A percentile compares a stretch with the other conserved stretches of the same genome.
These are phyloP conservation scores for Holacanthus passer DNA, from an alignment of 2,113 vertebrate species.

Conservation along the genomic window DNA sequence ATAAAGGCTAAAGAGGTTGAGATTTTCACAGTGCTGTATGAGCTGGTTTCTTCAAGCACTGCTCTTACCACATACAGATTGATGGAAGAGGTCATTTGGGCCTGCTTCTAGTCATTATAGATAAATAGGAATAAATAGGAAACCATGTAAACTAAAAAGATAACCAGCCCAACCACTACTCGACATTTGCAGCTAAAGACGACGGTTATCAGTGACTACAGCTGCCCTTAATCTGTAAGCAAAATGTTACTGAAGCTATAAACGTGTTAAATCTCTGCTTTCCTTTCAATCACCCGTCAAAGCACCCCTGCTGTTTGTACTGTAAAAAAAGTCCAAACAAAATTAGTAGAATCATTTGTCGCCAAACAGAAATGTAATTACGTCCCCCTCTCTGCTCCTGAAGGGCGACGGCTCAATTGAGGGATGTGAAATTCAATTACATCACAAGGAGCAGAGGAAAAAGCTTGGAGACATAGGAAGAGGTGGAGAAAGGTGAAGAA, in stretches of 20 bases:
- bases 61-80: not conserved
- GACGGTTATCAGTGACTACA: not conserved
- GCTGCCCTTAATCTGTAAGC: not conserved
- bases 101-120: not conserved
- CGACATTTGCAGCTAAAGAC: no score
- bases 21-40: no score
- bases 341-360: conserved; percentile 59
- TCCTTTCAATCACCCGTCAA: conserved; percentile 22
- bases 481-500: not conserved
- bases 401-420: conserved; percentile 42
- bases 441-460: conserved; percentile 39
- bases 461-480: conserved; percentile 14
- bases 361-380: conserved; percentile 66
- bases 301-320: conserved; percentile 14
- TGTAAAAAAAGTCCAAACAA: conserved; percentile 39
- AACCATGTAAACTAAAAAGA: no score
- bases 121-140: no score
- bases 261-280: conserved; percentile 4
- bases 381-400: conserved; percentile 35
- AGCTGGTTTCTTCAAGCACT: not conserved
- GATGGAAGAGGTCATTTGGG: not conserved
- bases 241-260: not conserved
- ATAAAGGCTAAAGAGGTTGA: no score
- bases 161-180: no score
- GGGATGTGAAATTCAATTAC: conserved; percentile 58